A percentile compares a stretch with the other conserved stretches of the same genome.
Conservation (phyloP, 2,797 vertebrate genomes). For the Cuculus canorus region DNA sequence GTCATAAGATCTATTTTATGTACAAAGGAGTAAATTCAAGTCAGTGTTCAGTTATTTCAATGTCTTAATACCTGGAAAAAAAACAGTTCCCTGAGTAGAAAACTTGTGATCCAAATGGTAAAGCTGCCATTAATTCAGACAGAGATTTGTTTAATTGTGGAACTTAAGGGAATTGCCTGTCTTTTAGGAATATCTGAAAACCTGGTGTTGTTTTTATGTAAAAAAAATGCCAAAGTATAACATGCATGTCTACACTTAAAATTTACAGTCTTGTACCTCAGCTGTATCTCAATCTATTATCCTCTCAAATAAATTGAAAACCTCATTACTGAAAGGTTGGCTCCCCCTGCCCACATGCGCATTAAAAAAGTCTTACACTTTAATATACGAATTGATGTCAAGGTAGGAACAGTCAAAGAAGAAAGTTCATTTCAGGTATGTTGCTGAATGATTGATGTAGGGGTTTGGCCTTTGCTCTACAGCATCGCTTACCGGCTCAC, state of each 20-base stretch:
- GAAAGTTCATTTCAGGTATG: not conserved
- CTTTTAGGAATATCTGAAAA: not conserved
- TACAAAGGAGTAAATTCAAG: not conserved
- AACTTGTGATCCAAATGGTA: not conserved
- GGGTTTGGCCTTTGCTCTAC: not conserved
- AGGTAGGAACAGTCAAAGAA: not conserved
- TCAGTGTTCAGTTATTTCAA: not conserved
- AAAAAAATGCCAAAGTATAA: not conserved
- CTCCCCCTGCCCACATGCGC: not conserved
- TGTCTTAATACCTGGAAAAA: not conserved
- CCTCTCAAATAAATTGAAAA: not conserved
- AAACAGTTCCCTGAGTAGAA: not conserved
- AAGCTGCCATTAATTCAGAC: not conserved
- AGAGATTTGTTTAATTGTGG: not conserved
- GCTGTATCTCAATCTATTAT: not conserved
- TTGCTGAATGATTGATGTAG: not conserved
- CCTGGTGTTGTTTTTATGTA: not conserved
- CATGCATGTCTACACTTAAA: not conserved
- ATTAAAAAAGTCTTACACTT: not conserved
- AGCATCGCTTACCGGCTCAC: conserved; percentile 13
- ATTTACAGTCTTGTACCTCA: not conserved
- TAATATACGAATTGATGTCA: not conserved
- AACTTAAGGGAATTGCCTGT: not conserved
- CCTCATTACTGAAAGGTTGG: not conserved
- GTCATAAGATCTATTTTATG: not conserved